Evolutionary conservation across 1,140 invertebrate genomes (phyloP).

Genomic region (Teleopsis dalmanni): DNA sequence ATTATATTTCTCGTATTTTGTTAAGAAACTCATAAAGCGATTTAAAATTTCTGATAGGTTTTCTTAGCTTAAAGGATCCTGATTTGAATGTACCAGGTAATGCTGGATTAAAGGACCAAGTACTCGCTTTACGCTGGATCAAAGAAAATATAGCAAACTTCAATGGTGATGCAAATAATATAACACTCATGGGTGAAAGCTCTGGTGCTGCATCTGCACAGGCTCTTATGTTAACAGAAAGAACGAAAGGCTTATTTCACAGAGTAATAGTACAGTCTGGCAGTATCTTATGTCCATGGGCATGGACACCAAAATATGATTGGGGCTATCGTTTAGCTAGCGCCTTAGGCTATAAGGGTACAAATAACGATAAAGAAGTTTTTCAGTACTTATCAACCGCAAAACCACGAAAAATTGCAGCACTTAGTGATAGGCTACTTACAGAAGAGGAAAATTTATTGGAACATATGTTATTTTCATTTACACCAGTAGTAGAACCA

Average conservation of each 20-base stretch:
- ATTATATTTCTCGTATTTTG: neutral
- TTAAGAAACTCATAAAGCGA: neutral
- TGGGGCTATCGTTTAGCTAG: conserved; percentile 24
- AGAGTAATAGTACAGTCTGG: conserved; percentile 51
- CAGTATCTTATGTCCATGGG: conserved; percentile 43
- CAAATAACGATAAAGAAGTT: conserved; percentile 25
- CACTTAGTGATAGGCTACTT: neutral
- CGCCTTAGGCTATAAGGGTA: conserved; percentile 29
- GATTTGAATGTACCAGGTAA: conserved; percentile 38
- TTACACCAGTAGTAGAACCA: conserved; percentile 32
- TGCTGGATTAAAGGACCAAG: conserved; percentile 43
- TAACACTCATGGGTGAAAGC: conserved; percentile 47
- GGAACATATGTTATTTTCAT: conserved; percentile 20
- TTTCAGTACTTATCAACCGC: conserved; percentile 17
- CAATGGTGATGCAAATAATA: conserved; percentile 46
- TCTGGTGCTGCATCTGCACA: conserved; percentile 45
- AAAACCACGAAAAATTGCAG: conserved; percentile 47
- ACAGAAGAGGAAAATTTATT: conserved; percentile 4
- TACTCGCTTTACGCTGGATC: conserved; percentile 52
- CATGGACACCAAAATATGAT: conserved; percentile 15
- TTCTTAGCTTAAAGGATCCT: conserved; percentile 38
- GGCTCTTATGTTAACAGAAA: conserved; percentile 50
- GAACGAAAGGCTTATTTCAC: conserved; percentile 44
- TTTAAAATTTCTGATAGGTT: conserved; percentile 16
- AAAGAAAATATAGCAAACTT: conserved; percentile 54